These are phyloP conservation scores for Stenolophus ochropezus DNA, from an alignment of 2,888 invertebrate species.

Conservation along the genomic window DNA sequence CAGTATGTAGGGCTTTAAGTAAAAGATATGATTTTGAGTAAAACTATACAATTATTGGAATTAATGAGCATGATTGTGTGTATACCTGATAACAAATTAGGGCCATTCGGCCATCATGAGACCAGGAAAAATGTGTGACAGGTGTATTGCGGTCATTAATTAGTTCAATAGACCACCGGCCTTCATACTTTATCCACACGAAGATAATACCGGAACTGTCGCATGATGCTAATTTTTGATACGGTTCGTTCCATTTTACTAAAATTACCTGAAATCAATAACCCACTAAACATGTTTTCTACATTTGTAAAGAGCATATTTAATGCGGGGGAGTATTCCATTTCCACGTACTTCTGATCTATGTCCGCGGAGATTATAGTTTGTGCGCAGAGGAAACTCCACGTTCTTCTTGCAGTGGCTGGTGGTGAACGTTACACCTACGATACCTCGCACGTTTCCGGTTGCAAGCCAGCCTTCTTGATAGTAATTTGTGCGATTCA, in stretches of 20 bases:
- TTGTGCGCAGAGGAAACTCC: constrained; percentile 91
- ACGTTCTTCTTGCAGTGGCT: constrained; percentile 92
- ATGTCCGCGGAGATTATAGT: constrained; percentile 98
- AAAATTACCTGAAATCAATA: constrained; percentile 83
- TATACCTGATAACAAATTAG: constrained; percentile 95
- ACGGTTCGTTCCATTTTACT: constrained; percentile 99
- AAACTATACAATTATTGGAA: no score
- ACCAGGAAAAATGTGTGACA: constrained; percentile 99
- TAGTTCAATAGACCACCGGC: constrained; percentile 98
- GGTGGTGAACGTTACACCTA: constrained; percentile 97
- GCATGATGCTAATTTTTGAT: constrained; percentile 97
- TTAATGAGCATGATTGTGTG: constrained; percentile 50
- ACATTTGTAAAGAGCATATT: constrained; percentile 1
- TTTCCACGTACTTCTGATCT: constrained; percentile 86
- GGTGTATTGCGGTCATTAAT: constrained; percentile 98
- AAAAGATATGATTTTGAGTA: constrained; percentile 64
- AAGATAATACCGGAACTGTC: constrained; percentile 98
- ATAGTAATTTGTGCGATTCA: constrained; percentile 95
- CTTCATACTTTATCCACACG: constrained; percentile 99
- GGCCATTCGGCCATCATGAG: constrained; percentile 98
- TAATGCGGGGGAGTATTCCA: not conserved
- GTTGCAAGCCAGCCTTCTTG: constrained; percentile 98
- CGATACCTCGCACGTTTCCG: constrained; percentile 94
- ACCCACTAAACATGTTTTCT: constrained; percentile 33
- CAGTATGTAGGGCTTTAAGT: no score